These are phyloP conservation scores for Delichon dasypus DNA, from an alignment of 2,797 vertebrate species.

Conservation along the genomic window DNA sequence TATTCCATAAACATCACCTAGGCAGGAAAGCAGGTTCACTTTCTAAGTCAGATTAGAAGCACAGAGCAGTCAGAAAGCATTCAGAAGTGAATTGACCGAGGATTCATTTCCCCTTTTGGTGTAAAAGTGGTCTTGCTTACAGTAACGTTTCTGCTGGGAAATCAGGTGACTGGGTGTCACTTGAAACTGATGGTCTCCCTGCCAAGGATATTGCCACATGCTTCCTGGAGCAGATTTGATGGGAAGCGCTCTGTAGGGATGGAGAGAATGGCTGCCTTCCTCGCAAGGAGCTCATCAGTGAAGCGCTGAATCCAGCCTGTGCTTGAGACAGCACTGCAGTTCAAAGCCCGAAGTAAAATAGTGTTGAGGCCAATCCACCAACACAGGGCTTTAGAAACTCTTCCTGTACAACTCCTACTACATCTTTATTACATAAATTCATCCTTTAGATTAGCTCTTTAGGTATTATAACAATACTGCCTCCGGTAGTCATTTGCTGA, in stretches of 20 bases:
- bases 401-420: background rate
- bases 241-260: background rate
- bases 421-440: background rate
- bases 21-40: background rate
- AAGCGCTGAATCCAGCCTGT: accelerated
- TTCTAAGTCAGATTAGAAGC: background rate
- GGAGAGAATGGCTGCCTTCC: background rate
- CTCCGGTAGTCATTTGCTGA: background rate
- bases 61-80: background rate
- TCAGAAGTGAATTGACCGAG: background rate
- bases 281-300: accelerated
- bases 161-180: background rate
- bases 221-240: background rate
- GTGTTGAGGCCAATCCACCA: background rate
- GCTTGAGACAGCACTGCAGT: background rate
- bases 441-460: background rate
- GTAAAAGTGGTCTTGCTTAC: background rate
- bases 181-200: background rate
- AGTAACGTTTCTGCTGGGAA: background rate
- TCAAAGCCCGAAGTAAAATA: background rate
- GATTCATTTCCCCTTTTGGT: background rate
- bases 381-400: background rate
- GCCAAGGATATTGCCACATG: background rate
- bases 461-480: background rate
- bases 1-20: background rate